Base-by-base conservation (phyloP, 2,113 vertebrate genomes). In the Syngnathus typhle region DNA sequence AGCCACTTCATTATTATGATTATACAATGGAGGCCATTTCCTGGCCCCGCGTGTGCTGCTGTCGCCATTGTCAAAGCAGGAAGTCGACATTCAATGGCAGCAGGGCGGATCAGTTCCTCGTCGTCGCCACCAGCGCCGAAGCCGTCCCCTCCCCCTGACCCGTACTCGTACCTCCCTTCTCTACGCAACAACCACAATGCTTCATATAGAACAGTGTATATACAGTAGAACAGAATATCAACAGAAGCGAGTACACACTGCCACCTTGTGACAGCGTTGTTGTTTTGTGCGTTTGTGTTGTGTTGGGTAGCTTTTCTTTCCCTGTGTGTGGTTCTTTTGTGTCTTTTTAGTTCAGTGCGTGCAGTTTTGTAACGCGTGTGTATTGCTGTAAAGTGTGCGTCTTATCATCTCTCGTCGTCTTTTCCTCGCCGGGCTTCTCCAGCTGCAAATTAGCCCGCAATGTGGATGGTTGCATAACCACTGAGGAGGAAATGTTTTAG, bases 61-160 rank as follows among this genome's bases (percentile, higher is more conserved):
- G 69, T n/a, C 69, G 51, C 73, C 69, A 80, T 79, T 80, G 75
- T 82, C 75, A 83, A 82, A 83, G 89, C 91, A 94, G 94, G 93
- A 95, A 93, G 82, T 75, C 78, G 65, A 81, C 78, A 83, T 88
- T 94, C 91, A 93, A 90, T 93, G 87, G 88, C 87, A 81, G 77
- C 89, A 88, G 94, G 93, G 93, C 90, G 93, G 91, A 92, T 82
- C 91, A 82, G 88, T 92, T 94, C 90, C 92, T 90, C 73, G 65
- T 39, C 46, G 78, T 70, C 73, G 15, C 74, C 82, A 67, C 81
- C 27, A 36, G 15, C 27, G 13, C 78, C 75, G 80, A n/a, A 69
- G 15, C 60, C 75, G 62, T 70, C 75, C 19, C 60, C 75, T 60
- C 71, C 75, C 56, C 68, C 58, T 46, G 12, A 43, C 41, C 8